Conservation (phyloP, 2,797 vertebrate genomes). For the Huso huso region DNA sequence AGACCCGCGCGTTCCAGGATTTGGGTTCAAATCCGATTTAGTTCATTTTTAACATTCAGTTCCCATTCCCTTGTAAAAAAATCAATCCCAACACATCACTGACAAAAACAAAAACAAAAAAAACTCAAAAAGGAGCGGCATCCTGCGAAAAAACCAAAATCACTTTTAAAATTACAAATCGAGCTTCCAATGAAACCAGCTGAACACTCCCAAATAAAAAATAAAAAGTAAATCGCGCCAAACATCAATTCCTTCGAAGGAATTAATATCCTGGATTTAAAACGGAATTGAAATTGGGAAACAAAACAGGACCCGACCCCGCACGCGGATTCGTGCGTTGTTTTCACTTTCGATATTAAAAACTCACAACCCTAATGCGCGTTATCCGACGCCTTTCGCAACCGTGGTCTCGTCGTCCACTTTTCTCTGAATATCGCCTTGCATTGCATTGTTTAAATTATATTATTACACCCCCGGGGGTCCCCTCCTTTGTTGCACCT, state of each 20-base stretch:
- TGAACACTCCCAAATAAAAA: slow-evolving; percentile 11
- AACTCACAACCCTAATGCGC: neutral
- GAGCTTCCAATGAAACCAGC: no score
- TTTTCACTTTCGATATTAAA: neutral
- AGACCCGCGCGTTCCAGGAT: no score
- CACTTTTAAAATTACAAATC: no score
- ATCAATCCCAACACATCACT: no score
- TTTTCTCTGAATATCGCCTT: slow-evolving; percentile 59
- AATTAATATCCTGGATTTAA: neutral
- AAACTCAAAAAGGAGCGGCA: no score
- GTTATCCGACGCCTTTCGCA: neutral
- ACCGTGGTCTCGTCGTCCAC: slow-evolving; percentile 31
- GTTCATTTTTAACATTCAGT: no score
- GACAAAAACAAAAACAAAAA: no score
- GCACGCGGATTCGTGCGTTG: no score
- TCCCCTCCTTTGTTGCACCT: slow-evolving; percentile 49
- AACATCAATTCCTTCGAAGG: neutral
- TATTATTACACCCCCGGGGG: slow-evolving; percentile 54
- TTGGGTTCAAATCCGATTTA: no score
- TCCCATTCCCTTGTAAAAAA: no score
- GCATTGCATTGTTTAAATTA: neutral
- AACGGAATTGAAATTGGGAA: neutral
- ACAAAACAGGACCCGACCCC: neutral
- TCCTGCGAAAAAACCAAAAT: no score
- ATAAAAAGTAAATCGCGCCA: slow-evolving; percentile 9